phyloP scores from a whole-genome alignment of 2,797 vertebrate species.

The Cyprinodon diabolis region DNA sequence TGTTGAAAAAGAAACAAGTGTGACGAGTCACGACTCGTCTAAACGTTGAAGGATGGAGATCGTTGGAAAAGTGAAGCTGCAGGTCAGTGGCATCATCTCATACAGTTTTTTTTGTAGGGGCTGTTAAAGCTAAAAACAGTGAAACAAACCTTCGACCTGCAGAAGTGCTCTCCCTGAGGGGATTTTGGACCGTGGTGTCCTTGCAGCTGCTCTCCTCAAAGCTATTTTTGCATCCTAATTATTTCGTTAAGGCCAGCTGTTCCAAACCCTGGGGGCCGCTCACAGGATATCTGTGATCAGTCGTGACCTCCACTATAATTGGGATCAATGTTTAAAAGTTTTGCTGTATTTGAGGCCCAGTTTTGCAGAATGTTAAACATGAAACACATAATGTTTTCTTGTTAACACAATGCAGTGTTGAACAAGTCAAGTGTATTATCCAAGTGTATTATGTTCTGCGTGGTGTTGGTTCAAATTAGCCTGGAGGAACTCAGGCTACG shows the following conservation, averaged over 20 bases:
- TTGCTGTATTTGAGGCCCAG: neutral
- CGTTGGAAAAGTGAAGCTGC: constrained; percentile 28
- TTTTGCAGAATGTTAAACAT: neutral
- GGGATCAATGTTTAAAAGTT: neutral
- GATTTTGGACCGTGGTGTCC: neutral
- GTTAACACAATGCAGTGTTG: neutral
- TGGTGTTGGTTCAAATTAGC: too few species aligned
- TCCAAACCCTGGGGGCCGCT: neutral
- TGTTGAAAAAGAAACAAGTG: neutral
- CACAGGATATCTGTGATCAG: neutral
- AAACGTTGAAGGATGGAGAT: constrained; percentile 26
- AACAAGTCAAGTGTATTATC: neutral
- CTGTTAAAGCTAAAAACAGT: neutral
- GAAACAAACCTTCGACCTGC: neutral
- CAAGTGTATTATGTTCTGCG: too few species aligned
- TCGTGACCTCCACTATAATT: neutral
- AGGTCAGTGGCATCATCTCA: constrained; percentile 43
- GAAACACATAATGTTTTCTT: neutral
- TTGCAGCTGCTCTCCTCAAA: neutral
- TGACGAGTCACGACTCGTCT: constrained; percentile 15
- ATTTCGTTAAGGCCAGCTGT: neutral
- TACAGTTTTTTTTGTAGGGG: neutral
- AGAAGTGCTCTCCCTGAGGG: neutral
- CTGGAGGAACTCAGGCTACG: too few species aligned
- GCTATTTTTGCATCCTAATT: neutral